These are phyloP conservation scores for Coregonus clupeaformis DNA, from an alignment of 2,113 vertebrate genomes.

Conservation along the genomic window DNA sequence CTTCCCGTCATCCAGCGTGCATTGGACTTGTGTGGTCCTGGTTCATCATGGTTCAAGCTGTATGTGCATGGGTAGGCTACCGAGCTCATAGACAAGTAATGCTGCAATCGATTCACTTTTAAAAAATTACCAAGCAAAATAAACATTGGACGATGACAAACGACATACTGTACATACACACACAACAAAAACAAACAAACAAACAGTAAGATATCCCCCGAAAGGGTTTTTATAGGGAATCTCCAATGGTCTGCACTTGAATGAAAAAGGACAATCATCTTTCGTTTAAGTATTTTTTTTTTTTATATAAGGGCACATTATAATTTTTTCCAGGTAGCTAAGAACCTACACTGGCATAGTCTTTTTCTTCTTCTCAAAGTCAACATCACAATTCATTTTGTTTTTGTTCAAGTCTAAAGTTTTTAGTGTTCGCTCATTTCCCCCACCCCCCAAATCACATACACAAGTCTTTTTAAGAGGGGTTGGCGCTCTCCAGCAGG, in stretches of 20 bases:
- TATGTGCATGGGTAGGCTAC: constrained; percentile 7
- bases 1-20: neutral
- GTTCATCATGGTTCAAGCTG: constrained; percentile 3
- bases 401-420: constrained; percentile 21
- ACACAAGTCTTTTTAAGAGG: constrained; percentile 72
- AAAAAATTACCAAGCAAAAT: no score
- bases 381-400: neutral
- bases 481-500: constrained; percentile 86
- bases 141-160: constrained; percentile 29
- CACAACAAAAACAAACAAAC: constrained; percentile 9
- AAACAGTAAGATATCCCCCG: constrained; percentile 12
- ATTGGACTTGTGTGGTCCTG: neutral
- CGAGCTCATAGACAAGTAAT: constrained; percentile 6
- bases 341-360: constrained; percentile 29
- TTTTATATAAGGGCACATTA: constrained; percentile 31
- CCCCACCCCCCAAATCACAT: neutral
- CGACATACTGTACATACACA: neutral
- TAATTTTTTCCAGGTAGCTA: constrained; percentile 13
- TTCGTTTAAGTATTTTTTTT: constrained; percentile 24
- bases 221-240: constrained; percentile 11
- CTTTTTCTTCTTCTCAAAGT: neutral
- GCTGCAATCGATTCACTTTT: constrained; percentile 30
- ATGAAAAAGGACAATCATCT: constrained; percentile 30
- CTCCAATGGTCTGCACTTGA: constrained; percentile 34
- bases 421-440: constrained; percentile 51